Conservation (phyloP, 2,113 vertebrate species). For the Gorsachius goisagi region DNA sequence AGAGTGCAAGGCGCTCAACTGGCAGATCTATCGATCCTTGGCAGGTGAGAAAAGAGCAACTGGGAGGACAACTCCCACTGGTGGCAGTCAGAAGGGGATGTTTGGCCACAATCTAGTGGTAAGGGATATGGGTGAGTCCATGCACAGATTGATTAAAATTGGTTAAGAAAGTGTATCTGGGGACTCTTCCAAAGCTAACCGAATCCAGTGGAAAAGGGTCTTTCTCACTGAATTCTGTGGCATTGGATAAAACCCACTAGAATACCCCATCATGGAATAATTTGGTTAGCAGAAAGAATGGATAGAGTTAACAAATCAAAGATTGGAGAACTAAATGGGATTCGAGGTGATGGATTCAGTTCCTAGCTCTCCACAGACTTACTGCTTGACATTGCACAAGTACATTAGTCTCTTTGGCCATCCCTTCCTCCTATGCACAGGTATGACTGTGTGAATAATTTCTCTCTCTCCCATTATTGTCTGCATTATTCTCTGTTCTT, state of each 20-base stretch:
- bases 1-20: neutral
- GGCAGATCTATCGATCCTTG: neutral
- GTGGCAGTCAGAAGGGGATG: neutral
- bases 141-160: neutral
- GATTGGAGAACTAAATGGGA: neutral
- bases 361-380: neutral
- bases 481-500: neutral
- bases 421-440: neutral
- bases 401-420: neutral
- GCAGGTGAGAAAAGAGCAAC: neutral
- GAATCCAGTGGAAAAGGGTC: neutral
- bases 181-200: neutral
- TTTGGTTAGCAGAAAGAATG: neutral
- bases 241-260: neutral
- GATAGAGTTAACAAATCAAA: neutral
- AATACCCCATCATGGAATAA: neutral
- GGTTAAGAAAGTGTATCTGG: neutral
- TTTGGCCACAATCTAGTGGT: neutral
- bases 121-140: neutral
- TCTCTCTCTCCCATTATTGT: neutral
- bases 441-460: neutral
- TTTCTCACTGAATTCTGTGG: neutral
- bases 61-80: neutral
- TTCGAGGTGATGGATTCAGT: neutral
- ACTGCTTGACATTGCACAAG: neutral